These are phyloP conservation scores for Ceramica pisi DNA, from an alignment of 2,888 invertebrate species.

Conservation along the genomic window DNA sequence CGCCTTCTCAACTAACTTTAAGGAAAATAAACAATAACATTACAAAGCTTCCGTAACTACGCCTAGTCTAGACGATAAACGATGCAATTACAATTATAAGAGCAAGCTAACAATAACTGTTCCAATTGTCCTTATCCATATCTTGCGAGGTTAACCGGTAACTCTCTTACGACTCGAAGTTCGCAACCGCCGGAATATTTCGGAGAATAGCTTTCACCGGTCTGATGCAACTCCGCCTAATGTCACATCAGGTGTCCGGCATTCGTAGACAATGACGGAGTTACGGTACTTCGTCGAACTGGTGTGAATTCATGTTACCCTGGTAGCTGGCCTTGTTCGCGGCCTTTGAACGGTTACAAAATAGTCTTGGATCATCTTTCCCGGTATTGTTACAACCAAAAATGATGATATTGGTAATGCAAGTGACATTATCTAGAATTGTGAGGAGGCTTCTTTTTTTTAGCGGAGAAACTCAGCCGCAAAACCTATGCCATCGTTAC, in stretches of 20 bases:
- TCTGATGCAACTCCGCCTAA: slow-evolving; percentile 57
- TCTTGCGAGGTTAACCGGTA: slow-evolving; percentile 27
- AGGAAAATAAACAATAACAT: not conserved
- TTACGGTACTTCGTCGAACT: slow-evolving; percentile 26
- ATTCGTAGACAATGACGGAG: slow-evolving; percentile 25
- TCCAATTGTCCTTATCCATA: slow-evolving; percentile 46
- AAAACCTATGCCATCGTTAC: not conserved
- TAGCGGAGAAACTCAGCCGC: no score
- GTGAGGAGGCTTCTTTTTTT: no score
- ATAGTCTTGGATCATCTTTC: slow-evolving; percentile 16
- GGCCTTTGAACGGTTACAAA: slow-evolving; percentile 27
- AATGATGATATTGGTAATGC: not conserved
- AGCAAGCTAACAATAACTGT: slow-evolving; percentile 13
- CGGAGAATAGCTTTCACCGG: slow-evolving; percentile 62
- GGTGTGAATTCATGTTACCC: slow-evolving; percentile 19
- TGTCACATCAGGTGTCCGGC: slow-evolving; percentile 40
- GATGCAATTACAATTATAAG: slow-evolving; percentile 24
- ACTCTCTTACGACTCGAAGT: not conserved
- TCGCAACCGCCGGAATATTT: slow-evolving; percentile 28
- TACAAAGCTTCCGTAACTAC: slow-evolving; percentile 18
- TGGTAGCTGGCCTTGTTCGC: slow-evolving; percentile 16
- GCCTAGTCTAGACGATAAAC: slow-evolving; percentile 46
- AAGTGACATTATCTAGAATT: no score
- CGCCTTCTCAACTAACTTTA: not conserved
- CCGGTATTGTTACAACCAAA: not conserved